These are phyloP conservation scores for Brachyistius frenatus DNA, from an alignment of 2,113 vertebrate genomes.

Conservation along the genomic window DNA sequence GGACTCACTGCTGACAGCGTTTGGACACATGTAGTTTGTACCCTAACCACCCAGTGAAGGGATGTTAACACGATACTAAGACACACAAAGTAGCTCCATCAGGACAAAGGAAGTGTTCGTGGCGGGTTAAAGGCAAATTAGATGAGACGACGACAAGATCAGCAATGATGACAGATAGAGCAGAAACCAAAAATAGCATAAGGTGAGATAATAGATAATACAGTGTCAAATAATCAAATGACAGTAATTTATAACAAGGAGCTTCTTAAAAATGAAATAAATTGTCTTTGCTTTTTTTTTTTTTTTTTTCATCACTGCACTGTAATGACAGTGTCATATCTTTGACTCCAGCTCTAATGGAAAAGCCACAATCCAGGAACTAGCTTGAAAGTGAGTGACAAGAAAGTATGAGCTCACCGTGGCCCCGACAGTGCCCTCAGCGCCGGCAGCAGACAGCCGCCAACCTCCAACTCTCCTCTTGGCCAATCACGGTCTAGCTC, in stretches of 20 bases:
- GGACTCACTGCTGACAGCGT: no score
- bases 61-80: slow-evolving; percentile 24
- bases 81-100: not conserved
- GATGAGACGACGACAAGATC: slow-evolving; percentile 42
- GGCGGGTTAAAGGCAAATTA: slow-evolving; percentile 33
- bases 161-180: slow-evolving; percentile 54
- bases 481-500: slow-evolving; percentile 76
- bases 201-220: slow-evolving; percentile 70
- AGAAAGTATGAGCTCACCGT: slow-evolving; percentile 72
- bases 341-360: slow-evolving; percentile 73
- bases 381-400: slow-evolving; percentile 72
- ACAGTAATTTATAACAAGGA: slow-evolving; percentile 69
- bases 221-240: slow-evolving; percentile 70
- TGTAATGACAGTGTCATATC: slow-evolving; percentile 74
- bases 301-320: slow-evolving; percentile 35
- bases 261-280: slow-evolving; percentile 71
- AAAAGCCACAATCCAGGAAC: slow-evolving; percentile 70
- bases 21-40: no score
- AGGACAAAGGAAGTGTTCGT: slow-evolving; percentile 13
- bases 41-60: not conserved
- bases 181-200: slow-evolving; percentile 66
- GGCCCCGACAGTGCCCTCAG: slow-evolving; percentile 70
- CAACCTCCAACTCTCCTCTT: slow-evolving; percentile 75
- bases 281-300: slow-evolving; percentile 50
- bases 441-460: slow-evolving; percentile 67